These are phyloP conservation scores for Argyra leucocephala DNA, from an alignment of 2,888 invertebrate species.

Conservation along the genomic window DNA sequence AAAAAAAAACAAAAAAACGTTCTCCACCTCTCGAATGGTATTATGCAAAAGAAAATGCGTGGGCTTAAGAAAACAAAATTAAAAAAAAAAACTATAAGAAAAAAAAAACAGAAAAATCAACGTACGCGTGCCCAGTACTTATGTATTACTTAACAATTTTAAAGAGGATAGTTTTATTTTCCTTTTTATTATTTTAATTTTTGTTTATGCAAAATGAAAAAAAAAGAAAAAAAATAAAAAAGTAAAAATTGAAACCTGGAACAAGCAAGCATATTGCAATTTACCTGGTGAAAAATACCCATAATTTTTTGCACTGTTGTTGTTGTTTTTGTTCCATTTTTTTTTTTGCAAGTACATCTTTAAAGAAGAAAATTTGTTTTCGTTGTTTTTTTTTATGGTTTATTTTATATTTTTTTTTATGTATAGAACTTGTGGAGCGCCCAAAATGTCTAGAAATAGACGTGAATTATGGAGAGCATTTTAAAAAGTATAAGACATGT, in stretches of 20 bases:
- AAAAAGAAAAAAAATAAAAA: not conserved
- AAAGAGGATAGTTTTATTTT: too few species aligned
- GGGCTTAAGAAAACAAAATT: not conserved
- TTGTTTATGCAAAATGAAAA: not conserved
- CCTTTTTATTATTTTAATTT: not conserved
- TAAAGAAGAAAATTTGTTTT: not conserved
- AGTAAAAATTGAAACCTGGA: not conserved
- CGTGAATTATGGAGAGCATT: constrained; percentile 6
- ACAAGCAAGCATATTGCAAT: not conserved
- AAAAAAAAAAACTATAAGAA: not conserved
- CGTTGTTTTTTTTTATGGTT: not conserved
- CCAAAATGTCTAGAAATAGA: constrained; percentile 6
- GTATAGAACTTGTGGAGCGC: not conserved
- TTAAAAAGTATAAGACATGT: constrained; percentile 1
- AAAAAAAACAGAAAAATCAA: not conserved
- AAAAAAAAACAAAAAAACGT: not conserved
- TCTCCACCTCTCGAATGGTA: not conserved
- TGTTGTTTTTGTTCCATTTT: not conserved
- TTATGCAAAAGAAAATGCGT: constrained; percentile 3
- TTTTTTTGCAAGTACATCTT: not conserved
- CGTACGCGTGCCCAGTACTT: constrained; percentile 3
- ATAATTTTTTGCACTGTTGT: too few species aligned
- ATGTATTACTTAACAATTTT: not conserved
- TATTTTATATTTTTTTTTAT: too few species aligned
- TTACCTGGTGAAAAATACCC: not conserved